Evolutionary conservation across 53 echinoderm and acorn worm genomes (phyloP).

Genomic region (Paelopatides confundens): DNA sequence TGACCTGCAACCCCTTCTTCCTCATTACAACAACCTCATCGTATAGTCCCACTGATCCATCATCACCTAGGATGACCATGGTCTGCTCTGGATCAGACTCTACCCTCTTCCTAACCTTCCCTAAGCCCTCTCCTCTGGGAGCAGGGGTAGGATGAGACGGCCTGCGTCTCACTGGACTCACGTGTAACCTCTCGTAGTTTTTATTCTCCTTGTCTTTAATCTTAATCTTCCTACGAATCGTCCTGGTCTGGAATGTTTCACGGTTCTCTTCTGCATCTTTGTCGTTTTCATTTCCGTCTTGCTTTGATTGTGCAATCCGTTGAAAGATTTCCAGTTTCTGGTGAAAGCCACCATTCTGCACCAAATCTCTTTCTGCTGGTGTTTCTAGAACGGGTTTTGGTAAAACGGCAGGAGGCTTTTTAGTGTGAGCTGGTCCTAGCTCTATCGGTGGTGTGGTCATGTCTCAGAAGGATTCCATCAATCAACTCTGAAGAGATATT

Average conservation of each 20-base stretch:
- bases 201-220: neutral
- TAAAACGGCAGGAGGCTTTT: constrained; percentile 11
- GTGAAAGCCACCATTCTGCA: constrained; percentile 9
- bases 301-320: neutral
- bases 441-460: constrained; percentile 11
- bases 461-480: neutral
- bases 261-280: neutral
- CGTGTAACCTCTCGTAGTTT: constrained; percentile 15
- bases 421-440: neutral
- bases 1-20: neutral
- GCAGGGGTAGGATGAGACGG: neutral
- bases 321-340: constrained; percentile 21
- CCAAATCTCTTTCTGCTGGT: neutral
- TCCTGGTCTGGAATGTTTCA: neutral
- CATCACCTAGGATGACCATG: neutral
- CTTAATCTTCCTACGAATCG: constrained; percentile 11
- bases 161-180: constrained; percentile 19
- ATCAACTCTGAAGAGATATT: neutral
- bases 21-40: neutral
- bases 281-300: constrained; percentile 5
- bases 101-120: neutral
- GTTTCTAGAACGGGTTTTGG: constrained; percentile 9
- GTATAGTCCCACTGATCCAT: neutral
- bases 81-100: neutral
- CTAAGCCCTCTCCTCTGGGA: neutral